A percentile compares a stretch with the other conserved stretches of the same genome.
Conservation (phyloP, 92 coral and sea anemone genomes). For the Metridium senile region DNA sequence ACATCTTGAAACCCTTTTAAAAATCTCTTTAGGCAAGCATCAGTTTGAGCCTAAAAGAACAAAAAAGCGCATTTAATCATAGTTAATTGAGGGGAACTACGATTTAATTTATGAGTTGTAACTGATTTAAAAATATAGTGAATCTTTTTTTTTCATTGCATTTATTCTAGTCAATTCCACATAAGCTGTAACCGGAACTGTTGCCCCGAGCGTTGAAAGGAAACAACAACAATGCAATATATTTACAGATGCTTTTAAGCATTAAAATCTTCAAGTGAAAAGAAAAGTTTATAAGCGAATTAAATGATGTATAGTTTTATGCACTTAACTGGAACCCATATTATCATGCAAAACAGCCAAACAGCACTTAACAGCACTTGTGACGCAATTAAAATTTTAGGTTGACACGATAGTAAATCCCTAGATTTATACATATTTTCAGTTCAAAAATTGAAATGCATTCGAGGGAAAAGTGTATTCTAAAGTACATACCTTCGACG, state of each 20-base stretch:
- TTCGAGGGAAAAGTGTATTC: not conserved
- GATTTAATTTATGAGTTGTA: no score
- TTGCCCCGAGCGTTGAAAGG: not conserved
- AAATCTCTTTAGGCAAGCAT: slow-evolving; percentile 92
- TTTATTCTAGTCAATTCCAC: no score
- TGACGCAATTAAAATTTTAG: slow-evolving; percentile 3
- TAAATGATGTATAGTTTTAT: not conserved
- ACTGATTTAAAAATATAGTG: no score
- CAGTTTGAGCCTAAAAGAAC: slow-evolving; percentile 74
- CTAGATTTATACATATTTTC: no score
- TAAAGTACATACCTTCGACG: slow-evolving; percentile 66
- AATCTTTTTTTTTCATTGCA: no score
- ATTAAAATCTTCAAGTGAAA: no score
- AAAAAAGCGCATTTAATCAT: no score
- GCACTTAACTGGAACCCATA: not conserved
- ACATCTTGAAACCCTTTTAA: slow-evolving; percentile 81
- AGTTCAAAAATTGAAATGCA: not conserved
- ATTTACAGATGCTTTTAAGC: not conserved
- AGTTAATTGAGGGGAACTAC: no score
- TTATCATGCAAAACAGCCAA: not conserved
- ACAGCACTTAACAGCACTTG: not conserved
- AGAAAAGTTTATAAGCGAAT: not conserved
- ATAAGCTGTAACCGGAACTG: not conserved
- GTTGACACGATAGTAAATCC: not conserved
- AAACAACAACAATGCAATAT: not conserved